A percentile compares a stretch with the other conserved stretches of the same genome.
Conservation (phyloP, 2,113 vertebrate genomes). For the Equus quagga region DNA sequence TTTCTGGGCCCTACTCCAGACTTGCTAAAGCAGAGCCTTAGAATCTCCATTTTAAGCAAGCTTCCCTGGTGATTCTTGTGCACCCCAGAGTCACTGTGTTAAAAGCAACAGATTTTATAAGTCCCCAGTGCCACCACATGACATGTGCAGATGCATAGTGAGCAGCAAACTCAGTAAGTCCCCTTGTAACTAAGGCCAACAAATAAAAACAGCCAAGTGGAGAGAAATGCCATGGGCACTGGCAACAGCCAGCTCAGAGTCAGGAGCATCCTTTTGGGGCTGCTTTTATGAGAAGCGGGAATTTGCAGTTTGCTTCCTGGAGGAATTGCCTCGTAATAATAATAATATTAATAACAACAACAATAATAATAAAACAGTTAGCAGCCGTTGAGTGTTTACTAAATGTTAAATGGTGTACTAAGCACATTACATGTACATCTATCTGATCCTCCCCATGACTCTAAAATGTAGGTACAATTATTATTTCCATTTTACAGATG, state of each 20-base stretch:
- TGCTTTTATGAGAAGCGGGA: slow-evolving; percentile 65
- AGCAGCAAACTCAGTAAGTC: slow-evolving; percentile 59
- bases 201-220: slow-evolving; percentile 69
- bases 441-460: neutral
- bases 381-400: neutral
- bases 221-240: neutral
- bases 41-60: slow-evolving; percentile 51
- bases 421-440: neutral
- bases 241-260: neutral
- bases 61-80: slow-evolving; percentile 5
- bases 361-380: neutral
- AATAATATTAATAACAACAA: neutral
- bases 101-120: slow-evolving; percentile 64
- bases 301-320: slow-evolving; percentile 52
- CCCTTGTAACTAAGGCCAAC: slow-evolving; percentile 57
- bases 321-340: slow-evolving; percentile 50
- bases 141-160: slow-evolving; percentile 52
- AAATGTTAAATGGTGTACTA: neutral
- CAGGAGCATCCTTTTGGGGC: slow-evolving; percentile 39
- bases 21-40: slow-evolving; percentile 29
- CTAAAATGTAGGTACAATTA: neutral
- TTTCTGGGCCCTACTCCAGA: slow-evolving; percentile 66
- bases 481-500: slow-evolving; percentile 10
- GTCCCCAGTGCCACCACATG: neutral
- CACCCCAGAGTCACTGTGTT: slow-evolving; percentile 61